These are phyloP conservation scores for Misgurnus anguillicaudatus DNA, from an alignment of 2,113 vertebrate species.

Conservation along the genomic window DNA sequence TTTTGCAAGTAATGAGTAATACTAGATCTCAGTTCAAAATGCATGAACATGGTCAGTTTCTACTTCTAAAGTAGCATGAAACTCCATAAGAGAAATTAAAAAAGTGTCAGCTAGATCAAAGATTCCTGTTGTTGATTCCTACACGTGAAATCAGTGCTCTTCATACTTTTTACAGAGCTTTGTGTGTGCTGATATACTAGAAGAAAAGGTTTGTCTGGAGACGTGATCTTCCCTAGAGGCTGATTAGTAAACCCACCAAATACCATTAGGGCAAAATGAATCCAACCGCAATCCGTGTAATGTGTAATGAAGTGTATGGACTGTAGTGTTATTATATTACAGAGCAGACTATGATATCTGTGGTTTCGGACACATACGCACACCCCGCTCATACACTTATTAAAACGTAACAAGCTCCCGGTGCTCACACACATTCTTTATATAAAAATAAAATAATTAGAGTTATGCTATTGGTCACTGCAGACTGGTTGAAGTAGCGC, in stretches of 20 bases:
- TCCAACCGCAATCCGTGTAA: constrained; percentile 61
- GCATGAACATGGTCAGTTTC: too few relatives aligned
- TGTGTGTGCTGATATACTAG: constrained; percentile 28
- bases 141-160: too few relatives aligned
- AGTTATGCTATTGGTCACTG: constrained; percentile 46
- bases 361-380: constrained; percentile 38
- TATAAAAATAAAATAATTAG: constrained; percentile 46
- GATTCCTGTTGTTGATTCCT: too few relatives aligned
- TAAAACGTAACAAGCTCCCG: constrained; percentile 8
- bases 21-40: too few relatives aligned
- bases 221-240: constrained; percentile 52
- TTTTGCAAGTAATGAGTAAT: too few relatives aligned
- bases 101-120: too few relatives aligned
- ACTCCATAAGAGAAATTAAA: too few relatives aligned
- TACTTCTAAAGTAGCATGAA: too few relatives aligned
- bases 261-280: constrained; percentile 71
- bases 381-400: constrained; percentile 19
- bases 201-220: constrained; percentile 48
- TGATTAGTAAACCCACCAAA: constrained; percentile 71
- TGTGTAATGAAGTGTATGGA: constrained; percentile 68
- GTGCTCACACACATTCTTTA: constrained; percentile 7
- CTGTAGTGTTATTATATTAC: constrained; percentile 65
- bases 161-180: too few relatives aligned
- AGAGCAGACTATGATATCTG: constrained; percentile 61
- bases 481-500: constrained; percentile 23